Conservation (phyloP, 2,113 vertebrate species). For the Mesocricetus auratus region DNA sequence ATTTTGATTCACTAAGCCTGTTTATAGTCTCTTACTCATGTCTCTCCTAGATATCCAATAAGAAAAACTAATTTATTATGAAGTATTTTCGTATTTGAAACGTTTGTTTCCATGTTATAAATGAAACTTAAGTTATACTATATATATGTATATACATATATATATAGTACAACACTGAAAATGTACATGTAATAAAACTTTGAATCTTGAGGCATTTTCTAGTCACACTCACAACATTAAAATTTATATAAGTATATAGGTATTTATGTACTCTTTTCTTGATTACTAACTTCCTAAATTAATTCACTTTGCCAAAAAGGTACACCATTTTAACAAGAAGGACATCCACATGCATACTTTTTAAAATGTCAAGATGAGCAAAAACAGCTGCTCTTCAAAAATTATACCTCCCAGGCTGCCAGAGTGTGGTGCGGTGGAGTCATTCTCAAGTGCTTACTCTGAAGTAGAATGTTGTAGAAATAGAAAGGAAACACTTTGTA, state of each 20-base stretch:
- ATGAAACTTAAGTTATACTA: neutral
- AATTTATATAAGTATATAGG: neutral
- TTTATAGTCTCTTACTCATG: neutral
- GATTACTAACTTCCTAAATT: neutral
- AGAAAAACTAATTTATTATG: constrained; percentile 2
- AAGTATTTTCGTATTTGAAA: neutral
- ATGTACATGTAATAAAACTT: neutral
- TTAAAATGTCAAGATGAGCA: constrained; percentile 14
- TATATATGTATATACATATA: neutral
- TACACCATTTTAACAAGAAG: neutral
- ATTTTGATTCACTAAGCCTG: constrained; percentile 7
- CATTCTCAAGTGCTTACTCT: neutral
- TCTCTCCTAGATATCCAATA: neutral
- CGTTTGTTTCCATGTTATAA: neutral
- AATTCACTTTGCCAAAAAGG: constrained; percentile 44
- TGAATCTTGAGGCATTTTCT: neutral
- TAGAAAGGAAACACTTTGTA: neutral
- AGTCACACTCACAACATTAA: neutral
- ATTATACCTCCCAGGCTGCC: neutral
- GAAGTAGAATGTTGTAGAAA: neutral
- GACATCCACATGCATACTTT: neutral
- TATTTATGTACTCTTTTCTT: constrained; percentile 1
- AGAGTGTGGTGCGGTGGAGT: neutral
- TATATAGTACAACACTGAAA: neutral
- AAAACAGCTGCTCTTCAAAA: neutral